phyloP scores from a whole-genome alignment of 2,113 vertebrate genomes.

The Lycocorax pyrrhopterus region DNA sequence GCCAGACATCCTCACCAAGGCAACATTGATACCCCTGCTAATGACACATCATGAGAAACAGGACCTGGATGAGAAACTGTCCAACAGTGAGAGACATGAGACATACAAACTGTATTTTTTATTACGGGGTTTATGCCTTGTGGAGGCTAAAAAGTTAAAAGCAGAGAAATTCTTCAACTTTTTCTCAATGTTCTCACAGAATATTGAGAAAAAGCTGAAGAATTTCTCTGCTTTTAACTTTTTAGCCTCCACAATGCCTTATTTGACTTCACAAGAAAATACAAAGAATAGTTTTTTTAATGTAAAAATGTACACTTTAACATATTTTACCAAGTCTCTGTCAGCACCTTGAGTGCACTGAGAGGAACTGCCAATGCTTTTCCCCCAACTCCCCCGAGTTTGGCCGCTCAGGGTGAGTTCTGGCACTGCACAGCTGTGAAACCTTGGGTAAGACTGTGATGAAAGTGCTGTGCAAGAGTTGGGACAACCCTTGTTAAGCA shows the following conservation, averaged over 20 bases:
- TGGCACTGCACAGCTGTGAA: neutral
- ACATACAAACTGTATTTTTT: neutral
- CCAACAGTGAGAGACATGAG: neutral
- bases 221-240: too few relatives aligned
- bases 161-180: too few relatives aligned
- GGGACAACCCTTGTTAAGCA: neutral
- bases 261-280: neutral
- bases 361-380: neutral
- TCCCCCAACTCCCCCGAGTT: accelerated
- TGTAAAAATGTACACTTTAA: neutral
- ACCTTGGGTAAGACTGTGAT: neutral
- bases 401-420: neutral
- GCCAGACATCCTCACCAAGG: neutral
- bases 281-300: neutral
- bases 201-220: too few relatives aligned
- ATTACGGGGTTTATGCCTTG: neutral
- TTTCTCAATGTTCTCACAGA: too few relatives aligned
- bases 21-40: neutral
- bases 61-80: neutral
- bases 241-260: too few relatives aligned
- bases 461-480: neutral
- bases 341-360: neutral
- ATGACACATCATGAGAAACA: neutral
- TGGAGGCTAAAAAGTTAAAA: too few relatives aligned
- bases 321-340: neutral